phyloP scores from a whole-genome alignment of 1,140 invertebrate genomes.

The Microplitis demolitor region DNA sequence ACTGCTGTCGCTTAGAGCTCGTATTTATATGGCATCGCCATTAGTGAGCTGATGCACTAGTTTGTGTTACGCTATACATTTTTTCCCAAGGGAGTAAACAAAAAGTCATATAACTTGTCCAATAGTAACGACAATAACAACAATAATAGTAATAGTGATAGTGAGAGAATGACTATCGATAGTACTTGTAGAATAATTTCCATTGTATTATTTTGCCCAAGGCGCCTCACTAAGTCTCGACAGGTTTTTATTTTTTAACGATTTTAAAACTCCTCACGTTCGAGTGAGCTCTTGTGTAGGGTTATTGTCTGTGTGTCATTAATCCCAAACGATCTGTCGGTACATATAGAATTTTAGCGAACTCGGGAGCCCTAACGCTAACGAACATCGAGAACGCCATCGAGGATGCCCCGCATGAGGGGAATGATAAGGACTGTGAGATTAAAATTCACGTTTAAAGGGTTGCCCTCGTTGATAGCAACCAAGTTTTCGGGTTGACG shows the following conservation, averaged over 20 bases:
- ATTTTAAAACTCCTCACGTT: not conserved
- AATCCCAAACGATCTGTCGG: conserved; percentile 38
- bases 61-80: no score
- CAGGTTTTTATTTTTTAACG: not conserved
- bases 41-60: not conserved
- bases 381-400: conserved; percentile 32
- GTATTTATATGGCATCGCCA: not conserved
- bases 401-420: not conserved
- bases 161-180: not conserved
- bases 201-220: not conserved
- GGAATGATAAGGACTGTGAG: conserved; percentile 22
- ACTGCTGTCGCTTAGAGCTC: not conserved
- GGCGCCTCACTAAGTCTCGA: not conserved
- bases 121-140: no score
- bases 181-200: not conserved
- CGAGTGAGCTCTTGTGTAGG: not conserved
- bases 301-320: conserved; percentile 35
- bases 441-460: conserved; percentile 41
- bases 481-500: not conserved
- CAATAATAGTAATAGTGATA: not conserved
- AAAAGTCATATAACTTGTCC: no score
- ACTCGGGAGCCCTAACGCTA: conserved; percentile 27
- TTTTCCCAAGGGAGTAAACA: no score
- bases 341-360: conserved; percentile 27
- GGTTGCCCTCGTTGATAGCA: not conserved